These are phyloP conservation scores for Leptogaster cylindrica DNA, from an alignment of 2,888 invertebrate genomes.

Conservation along the genomic window DNA sequence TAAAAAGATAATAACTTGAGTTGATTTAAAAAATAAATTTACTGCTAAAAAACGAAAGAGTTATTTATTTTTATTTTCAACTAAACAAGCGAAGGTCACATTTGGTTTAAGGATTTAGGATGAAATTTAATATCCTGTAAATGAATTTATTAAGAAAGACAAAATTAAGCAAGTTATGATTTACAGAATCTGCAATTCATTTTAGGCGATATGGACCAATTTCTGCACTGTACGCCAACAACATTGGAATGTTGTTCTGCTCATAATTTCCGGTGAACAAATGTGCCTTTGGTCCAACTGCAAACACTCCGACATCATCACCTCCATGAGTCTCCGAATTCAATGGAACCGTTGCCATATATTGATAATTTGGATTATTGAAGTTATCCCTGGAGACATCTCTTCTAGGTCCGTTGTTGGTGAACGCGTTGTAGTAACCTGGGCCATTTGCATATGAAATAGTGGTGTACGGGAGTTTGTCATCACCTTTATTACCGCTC, in stretches of 20 bases:
- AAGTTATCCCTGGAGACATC: conserved; percentile 50
- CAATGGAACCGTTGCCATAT: conserved; percentile 70
- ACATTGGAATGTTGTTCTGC: conserved; percentile 77
- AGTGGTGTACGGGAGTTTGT: conserved; percentile 70
- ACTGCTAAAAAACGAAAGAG: too few species aligned
- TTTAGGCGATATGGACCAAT: conserved; percentile 65
- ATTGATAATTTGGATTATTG: conserved; percentile 56
- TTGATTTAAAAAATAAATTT: too few species aligned
- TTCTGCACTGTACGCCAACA: conserved; percentile 73
- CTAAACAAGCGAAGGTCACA: too few species aligned
- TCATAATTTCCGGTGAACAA: conserved; percentile 79
- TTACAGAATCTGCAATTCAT: too few species aligned
- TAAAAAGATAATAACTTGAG: too few species aligned
- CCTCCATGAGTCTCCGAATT: conserved; percentile 73
- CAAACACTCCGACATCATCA: conserved; percentile 80
- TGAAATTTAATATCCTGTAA: neutral
- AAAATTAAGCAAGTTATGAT: too few species aligned
- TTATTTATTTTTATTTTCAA: too few species aligned
- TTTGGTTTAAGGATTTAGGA: neutral
- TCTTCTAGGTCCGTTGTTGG: conserved; percentile 49
- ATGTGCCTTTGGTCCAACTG: conserved; percentile 76
- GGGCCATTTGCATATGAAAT: conserved; percentile 79
- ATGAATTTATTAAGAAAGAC: neutral
- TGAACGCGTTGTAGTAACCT: conserved; percentile 62
- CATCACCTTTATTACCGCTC: conserved; percentile 64